Percentiles rank a stretch among this genome's conserved stretches.
Conservation (phyloP, 1,140 invertebrate species). For the Aphelenchoides avenae region DNA sequence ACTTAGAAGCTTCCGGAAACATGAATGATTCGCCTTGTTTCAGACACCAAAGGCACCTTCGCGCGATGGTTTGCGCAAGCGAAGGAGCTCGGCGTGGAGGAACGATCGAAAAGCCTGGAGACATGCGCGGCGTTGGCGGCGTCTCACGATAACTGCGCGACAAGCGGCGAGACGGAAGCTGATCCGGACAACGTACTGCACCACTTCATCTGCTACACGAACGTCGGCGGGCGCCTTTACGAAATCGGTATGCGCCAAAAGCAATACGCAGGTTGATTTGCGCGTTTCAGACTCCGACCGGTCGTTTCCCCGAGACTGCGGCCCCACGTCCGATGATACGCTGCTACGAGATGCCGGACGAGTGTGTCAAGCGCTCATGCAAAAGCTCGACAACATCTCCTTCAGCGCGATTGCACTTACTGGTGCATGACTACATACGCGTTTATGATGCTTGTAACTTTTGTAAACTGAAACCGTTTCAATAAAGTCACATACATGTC, state of each 20-base stretch:
- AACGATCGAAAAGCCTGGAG: constrained; percentile 38
- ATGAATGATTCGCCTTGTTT: constrained; percentile 10
- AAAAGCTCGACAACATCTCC: constrained; percentile 27
- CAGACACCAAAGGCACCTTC: constrained; percentile 39
- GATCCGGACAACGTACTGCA: constrained; percentile 25
- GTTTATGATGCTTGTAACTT: too few species aligned
- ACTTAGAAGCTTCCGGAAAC: too few species aligned
- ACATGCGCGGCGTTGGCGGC: constrained; percentile 19
- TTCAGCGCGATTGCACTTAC: constrained; percentile 44
- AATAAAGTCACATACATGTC: too few species aligned
- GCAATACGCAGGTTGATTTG: neutral
- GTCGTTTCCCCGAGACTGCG: constrained; percentile 48
- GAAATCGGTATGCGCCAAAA: constrained; percentile 13
- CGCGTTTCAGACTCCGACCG: constrained; percentile 23
- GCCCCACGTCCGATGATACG: constrained; percentile 33
- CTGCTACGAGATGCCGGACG: constrained; percentile 38
- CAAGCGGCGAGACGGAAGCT: constrained; percentile 38
- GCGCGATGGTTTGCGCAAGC: constrained; percentile 37
- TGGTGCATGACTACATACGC: too few species aligned
- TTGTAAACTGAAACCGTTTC: too few species aligned
- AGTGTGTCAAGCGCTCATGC: constrained; percentile 33
- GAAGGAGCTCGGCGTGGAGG: constrained; percentile 35
- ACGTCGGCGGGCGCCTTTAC: constrained; percentile 15
- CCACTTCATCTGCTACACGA: constrained; percentile 44
- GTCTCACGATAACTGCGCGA: constrained; percentile 32